phyloP scores from a whole-genome alignment of 2,888 invertebrate genomes.

The Calephelis perditalis region DNA sequence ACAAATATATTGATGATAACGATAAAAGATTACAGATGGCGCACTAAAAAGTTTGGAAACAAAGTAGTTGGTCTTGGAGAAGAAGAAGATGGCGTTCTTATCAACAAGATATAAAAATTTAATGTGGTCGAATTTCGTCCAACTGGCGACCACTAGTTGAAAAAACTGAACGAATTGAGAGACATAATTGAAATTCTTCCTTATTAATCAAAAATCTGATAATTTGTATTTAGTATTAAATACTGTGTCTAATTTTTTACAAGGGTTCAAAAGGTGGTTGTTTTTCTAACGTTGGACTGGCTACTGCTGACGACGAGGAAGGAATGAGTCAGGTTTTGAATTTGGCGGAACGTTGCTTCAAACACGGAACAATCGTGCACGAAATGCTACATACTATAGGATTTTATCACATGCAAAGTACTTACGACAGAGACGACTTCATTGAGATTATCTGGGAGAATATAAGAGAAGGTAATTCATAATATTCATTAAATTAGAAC shows the following conservation, averaged over 20 bases:
- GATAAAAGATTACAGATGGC: no score
- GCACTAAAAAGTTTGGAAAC: no score
- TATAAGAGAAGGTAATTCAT: conserved; percentile 73
- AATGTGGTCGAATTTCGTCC: no score
- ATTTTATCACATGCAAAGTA: conserved; percentile 90
- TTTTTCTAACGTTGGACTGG: conserved; percentile 63
- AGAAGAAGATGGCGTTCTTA: no score
- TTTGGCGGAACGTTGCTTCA: conserved; percentile 75
- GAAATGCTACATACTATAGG: conserved; percentile 89
- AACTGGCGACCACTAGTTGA: no score
- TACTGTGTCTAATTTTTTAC: not conserved
- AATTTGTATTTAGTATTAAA: no score
- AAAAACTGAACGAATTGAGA: no score
- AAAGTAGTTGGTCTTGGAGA: no score
- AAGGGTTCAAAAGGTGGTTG: conserved; percentile 85
- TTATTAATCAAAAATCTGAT: no score
- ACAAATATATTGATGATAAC: no score
- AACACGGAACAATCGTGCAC: conserved; percentile 83
- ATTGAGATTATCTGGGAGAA: conserved; percentile 87
- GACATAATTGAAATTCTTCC: no score
- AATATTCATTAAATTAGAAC: not conserved
- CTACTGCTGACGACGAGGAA: conserved; percentile 41
- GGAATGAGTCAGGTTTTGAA: conserved; percentile 66
- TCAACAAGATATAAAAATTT: no score
- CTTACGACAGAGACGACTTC: conserved; percentile 86